Evolutionary conservation across 2,888 invertebrate species (phyloP).

Genomic region (Macaria liturata): DNA sequence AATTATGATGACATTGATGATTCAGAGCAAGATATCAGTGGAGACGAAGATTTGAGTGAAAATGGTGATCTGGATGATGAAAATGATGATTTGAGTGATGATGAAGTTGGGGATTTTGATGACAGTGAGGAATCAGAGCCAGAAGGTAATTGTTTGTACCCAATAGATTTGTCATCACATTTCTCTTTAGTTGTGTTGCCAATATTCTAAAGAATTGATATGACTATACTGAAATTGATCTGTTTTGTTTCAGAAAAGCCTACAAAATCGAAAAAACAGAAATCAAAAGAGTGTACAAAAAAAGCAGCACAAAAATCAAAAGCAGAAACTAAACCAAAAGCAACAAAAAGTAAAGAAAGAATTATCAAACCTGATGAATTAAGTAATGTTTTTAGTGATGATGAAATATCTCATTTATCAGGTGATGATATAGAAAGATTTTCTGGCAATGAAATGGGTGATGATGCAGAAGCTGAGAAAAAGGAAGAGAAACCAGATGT

Average conservation of each 20-base stretch:
- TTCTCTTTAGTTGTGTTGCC: too few relatives aligned
- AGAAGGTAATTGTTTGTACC: too few relatives aligned
- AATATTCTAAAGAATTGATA: too few relatives aligned
- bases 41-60: constrained; percentile 31
- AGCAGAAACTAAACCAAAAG: constrained; percentile 21
- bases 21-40: constrained; percentile 21
- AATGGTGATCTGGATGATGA: constrained; percentile 26
- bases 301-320: constrained; percentile 36
- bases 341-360: constrained; percentile 40
- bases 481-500: constrained; percentile 65
- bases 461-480: constrained; percentile 43
- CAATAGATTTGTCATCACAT: too few relatives aligned
- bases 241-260: constrained; percentile 47
- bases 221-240: too few relatives aligned
- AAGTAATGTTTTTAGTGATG: constrained; percentile 71
- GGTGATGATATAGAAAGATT: constrained; percentile 44
- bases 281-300: constrained; percentile 28
- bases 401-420: constrained; percentile 73
- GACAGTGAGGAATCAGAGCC: constrained; percentile 36
- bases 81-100: constrained; percentile 23
- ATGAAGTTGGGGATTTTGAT: constrained; percentile 19
- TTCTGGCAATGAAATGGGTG: constrained; percentile 38
- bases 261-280: constrained; percentile 36
- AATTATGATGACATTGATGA: constrained; percentile 31
- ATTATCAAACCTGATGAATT: constrained; percentile 60